Conservation (phyloP, 2,888 invertebrate species). For the Caenorhabditis auriculariae region DNA sequence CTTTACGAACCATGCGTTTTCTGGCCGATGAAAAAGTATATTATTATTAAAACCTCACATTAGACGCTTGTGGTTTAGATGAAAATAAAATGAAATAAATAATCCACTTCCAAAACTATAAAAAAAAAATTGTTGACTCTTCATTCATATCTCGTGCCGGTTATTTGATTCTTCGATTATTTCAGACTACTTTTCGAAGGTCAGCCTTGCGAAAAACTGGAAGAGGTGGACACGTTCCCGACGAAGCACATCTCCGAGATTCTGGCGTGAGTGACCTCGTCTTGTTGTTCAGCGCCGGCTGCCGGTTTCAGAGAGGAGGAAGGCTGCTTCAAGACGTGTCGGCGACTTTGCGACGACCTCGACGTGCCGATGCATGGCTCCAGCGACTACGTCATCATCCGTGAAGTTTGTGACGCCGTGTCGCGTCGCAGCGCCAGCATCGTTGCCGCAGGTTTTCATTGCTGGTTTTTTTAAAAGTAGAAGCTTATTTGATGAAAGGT, state of each 20-base stretch:
- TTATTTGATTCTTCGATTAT: neutral
- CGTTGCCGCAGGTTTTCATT: constrained; percentile 61
- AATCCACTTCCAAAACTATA: no score
- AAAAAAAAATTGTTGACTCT: neutral
- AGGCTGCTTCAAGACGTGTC: constrained; percentile 53
- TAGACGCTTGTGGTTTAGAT: no score
- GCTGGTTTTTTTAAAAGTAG: neutral
- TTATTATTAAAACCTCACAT: no score
- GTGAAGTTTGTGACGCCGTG: constrained; percentile 61
- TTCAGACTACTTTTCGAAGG: constrained; percentile 55
- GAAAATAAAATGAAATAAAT: no score
- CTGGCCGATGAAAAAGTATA: no score
- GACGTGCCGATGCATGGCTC: constrained; percentile 62
- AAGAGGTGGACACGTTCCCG: constrained; percentile 61
- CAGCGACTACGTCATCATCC: constrained; percentile 57
- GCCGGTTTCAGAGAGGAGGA: constrained; percentile 56
- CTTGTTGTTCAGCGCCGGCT: neutral
- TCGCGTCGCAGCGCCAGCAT: constrained; percentile 58
- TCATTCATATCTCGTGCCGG: neutral
- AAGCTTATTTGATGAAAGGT: no score
- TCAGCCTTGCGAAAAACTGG: constrained; percentile 52
- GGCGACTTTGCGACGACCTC: constrained; percentile 63
- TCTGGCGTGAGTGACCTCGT: constrained; percentile 42
- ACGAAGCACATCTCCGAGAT: constrained; percentile 64
- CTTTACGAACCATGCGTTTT: no score